These are phyloP conservation scores for Aquatica leii DNA, from an alignment of 2,888 invertebrate genomes.

Conservation along the genomic window DNA sequence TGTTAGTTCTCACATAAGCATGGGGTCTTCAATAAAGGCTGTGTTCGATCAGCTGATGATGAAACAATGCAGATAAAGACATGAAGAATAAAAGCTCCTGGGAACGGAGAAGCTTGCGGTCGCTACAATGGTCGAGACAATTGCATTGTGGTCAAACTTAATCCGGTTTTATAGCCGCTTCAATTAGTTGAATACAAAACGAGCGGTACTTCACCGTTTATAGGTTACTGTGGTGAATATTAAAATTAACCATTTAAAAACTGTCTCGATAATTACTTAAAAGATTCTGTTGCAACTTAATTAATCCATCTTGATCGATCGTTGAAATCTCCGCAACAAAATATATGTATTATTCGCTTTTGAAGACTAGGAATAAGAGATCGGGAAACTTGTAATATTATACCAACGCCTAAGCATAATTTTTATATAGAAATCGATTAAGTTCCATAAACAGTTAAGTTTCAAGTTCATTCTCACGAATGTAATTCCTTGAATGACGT, in stretches of 20 bases:
- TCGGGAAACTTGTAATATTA: conserved; percentile 18
- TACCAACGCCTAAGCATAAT: conserved; percentile 17
- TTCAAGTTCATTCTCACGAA: conserved; percentile 38
- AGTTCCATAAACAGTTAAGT: conserved; percentile 32
- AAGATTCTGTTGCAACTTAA: too few relatives aligned
- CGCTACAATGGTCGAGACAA: conserved; percentile 41
- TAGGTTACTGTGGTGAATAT: conserved; percentile 33
- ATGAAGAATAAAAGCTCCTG: conserved; percentile 38
- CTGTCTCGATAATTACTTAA: background rate
- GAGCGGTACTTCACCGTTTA: conserved; percentile 36
- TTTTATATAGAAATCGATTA: conserved; percentile 24
- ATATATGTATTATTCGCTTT: background rate
- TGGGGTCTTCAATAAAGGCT: conserved; percentile 36
- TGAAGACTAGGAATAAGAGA: too few relatives aligned
- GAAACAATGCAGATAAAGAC: conserved; percentile 44
- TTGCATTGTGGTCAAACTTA: conserved; percentile 45
- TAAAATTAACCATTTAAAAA: conserved; percentile 18
- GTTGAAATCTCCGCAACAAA: conserved; percentile 18
- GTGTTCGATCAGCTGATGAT: conserved; percentile 39
- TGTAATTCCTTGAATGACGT: conserved; percentile 32
- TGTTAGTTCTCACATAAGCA: conserved; percentile 30
- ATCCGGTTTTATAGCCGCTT: conserved; percentile 43
- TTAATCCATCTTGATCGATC: conserved; percentile 4
- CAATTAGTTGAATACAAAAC: conserved; percentile 38
- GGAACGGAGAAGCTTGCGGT: conserved; percentile 43